Evolutionary conservation across 2,113 vertebrate genomes (phyloP), one percentile per base, ranked within the genome.

Genomic region (Accipiter cooperii): DNA sequence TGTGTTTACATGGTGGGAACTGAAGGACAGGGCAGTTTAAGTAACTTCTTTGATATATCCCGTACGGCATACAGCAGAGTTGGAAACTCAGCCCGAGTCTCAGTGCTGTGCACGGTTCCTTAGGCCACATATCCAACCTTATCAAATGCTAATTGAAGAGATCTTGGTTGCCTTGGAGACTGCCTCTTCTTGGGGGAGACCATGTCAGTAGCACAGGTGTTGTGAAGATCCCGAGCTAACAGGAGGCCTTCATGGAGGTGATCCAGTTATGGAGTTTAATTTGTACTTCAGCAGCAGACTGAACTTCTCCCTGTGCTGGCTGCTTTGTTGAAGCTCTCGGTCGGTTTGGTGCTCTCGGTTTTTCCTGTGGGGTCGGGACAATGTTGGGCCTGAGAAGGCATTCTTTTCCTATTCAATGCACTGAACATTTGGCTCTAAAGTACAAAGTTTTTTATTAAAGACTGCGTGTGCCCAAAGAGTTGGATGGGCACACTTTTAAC

Each of bases 401-500:
- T 47, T 69, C 8, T 80, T 85, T 87, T 44, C 15, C n/a, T 68
- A 17, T 55, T 82, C 47, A 52, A 3, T 28, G 19, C 28, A 15
- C 31, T 36, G 51, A 80, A 66, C 18, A 11, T 80, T 61, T 91
- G 26, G 24, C 33, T 96, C 63, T 93, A 77, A 94, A 52, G 88
- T 55, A 20, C 24, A 5, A 44, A 85, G 74, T 60, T 92, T 82
- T 77, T 83, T 81, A 70, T 85, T 89, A 29, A 86, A 78, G 75
- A 47, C 26, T 77, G 13, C 4, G 1, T 40, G 15, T 91, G 71
- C 51, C 78, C 13, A 1, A 84, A 77, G 69, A 91, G 55, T 91
- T 88, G 87, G 93, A 83, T 90, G 61, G 84, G 74, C 61, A 88
- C 29, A 57, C 94, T 90, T 97, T 94, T 96, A 96, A 93, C 88